These are phyloP conservation scores for Cercopithecus mona DNA, from an alignment of 2,113 vertebrate species.

Conservation along the genomic window DNA sequence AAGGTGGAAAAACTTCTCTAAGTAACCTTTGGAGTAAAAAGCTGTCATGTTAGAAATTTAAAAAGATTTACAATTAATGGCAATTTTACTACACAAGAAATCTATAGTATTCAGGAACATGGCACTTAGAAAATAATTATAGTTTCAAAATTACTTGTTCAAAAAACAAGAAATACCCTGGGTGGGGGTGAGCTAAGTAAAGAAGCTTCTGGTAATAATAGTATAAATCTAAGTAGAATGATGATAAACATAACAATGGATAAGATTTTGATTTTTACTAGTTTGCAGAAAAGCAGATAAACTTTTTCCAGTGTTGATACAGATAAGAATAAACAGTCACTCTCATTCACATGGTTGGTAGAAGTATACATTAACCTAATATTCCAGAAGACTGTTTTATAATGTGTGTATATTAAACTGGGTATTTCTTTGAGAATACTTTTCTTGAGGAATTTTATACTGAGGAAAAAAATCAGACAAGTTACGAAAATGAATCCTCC, in stretches of 20 bases:
- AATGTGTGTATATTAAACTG: background rate
- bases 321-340: background rate
- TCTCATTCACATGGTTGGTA: background rate
- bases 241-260: background rate
- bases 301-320: background rate
- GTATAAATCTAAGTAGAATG: background rate
- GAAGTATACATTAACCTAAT: background rate
- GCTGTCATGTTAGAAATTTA: background rate
- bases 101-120: background rate
- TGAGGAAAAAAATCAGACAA: background rate
- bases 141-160: background rate
- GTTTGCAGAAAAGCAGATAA: background rate
- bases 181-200: background rate
- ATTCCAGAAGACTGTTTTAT: background rate
- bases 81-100: background rate
- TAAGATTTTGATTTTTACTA: background rate
- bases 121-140: background rate
- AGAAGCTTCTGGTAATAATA: background rate
- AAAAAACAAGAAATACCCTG: background rate
- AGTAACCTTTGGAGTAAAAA: background rate
- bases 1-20: background rate
- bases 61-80: background rate
- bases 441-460: background rate
- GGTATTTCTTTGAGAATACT: background rate
- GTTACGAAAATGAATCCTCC: background rate